Evolutionary conservation across 2,888 invertebrate genomes (phyloP), one percentile per base, ranked within the genome.

Genomic region (Pyrocoelia pectoralis): DNA sequence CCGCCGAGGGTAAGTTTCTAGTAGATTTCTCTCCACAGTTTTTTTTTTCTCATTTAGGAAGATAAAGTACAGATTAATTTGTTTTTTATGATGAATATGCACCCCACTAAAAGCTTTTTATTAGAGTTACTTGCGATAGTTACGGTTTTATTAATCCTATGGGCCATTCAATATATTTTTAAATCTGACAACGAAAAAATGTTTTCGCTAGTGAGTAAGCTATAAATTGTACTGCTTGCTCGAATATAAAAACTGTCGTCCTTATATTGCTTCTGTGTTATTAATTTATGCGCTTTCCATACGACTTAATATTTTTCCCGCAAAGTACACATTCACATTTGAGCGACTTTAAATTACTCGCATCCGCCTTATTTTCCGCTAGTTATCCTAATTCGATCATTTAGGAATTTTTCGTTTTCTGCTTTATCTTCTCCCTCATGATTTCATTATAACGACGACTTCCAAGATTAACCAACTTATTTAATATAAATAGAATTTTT

Each of bases 1-100:
- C 89, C 89, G 75, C 90, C 90, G 72, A 86, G 89, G 83, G 90
- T 91, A 82, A 90, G 88, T 87, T 67, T 62, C 14, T 24, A 43
- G 15, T 50, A 53, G 28, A 38, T 46, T 58, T 43, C 41, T 43
- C 24, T 3, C 48, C 40, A 33, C 33, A 6, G 33, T 48, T 19
- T 53, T 56, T n/a, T n/a, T 48, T 49, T 46, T 18, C 15, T 50
- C 40, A 29, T 40, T 38, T 29, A 18, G 28, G 49, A 60, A 56
- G 55, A 56, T 43, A 61, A 61, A 61, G 50, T 46, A 40, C 13
- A 41, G 55, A 55, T 51, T 51, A 61, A 61, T 55, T 50, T 33
- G 33, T 33, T 8, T 33, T 38, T 33, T 33, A 33, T 33, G 33
- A 33, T 2, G 33, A 33, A 33, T 33, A 33, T 33, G 33, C n/a